These are phyloP conservation scores for Zelleria hepariella DNA, from an alignment of 2,888 invertebrate species.

Conservation along the genomic window DNA sequence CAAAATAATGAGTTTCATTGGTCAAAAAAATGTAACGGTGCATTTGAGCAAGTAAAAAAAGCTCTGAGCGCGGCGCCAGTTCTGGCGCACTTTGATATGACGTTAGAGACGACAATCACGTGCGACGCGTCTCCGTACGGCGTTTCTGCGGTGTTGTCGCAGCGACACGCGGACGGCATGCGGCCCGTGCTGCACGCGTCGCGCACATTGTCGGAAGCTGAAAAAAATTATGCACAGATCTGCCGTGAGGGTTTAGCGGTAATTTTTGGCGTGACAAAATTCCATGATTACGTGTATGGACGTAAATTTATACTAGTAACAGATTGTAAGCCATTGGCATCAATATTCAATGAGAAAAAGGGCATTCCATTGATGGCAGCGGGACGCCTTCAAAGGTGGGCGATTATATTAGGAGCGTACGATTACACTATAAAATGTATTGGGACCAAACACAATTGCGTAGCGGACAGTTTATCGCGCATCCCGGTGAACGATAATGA, in stretches of 20 bases:
- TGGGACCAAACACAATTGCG: no score
- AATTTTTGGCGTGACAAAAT: slow-evolving; percentile 17
- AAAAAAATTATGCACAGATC: slow-evolving; percentile 19
- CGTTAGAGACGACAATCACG: slow-evolving; percentile 10
- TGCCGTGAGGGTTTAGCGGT: no score
- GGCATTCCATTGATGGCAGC: slow-evolving; percentile 22
- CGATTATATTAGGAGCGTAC: slow-evolving; percentile 20
- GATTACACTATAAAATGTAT: slow-evolving; percentile 21
- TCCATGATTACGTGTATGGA: slow-evolving; percentile 21
- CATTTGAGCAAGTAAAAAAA: slow-evolving; percentile 14
- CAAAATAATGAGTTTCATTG: slow-evolving; percentile 6
- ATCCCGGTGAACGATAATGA: neutral
- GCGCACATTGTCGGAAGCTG: slow-evolving; percentile 14
- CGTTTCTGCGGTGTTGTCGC: slow-evolving; percentile 17
- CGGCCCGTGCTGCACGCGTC: slow-evolving; percentile 13
- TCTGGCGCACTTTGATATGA: slow-evolving; percentile 16
- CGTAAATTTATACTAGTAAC: slow-evolving; percentile 17
- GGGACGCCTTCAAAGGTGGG: slow-evolving; percentile 20
- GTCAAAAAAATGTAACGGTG: slow-evolving; percentile 4
- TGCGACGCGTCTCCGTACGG: slow-evolving; percentile 16
- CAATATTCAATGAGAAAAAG: slow-evolving; percentile 19
- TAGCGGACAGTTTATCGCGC: slow-evolving; percentile 2
- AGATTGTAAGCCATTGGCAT: slow-evolving; percentile 19
- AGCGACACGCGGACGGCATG: slow-evolving; percentile 12
- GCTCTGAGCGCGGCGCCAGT: slow-evolving; percentile 11